Conservation (phyloP, 2,113 vertebrate species). For the Talpa occidentalis region DNA sequence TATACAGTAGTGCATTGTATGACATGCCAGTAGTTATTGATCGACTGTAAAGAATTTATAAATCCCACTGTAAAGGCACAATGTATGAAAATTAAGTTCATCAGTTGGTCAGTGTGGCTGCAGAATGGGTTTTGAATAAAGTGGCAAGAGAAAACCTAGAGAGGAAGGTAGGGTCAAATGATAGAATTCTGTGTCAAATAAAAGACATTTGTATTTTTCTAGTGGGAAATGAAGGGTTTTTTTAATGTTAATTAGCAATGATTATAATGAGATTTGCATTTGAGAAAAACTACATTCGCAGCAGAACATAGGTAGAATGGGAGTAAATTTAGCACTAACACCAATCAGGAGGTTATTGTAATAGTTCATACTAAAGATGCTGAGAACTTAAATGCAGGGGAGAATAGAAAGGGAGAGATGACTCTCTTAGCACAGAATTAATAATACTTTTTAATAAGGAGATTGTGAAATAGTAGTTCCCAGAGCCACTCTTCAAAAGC, state of each 20-base stretch:
- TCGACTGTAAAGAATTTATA: background rate
- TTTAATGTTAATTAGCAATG: background rate
- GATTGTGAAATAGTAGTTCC: background rate
- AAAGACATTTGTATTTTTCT: background rate
- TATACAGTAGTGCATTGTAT: background rate
- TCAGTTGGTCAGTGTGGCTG: background rate
- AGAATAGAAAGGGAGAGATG: background rate
- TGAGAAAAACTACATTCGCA: background rate
- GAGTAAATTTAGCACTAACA: background rate
- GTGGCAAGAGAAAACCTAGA: background rate
- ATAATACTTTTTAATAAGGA: background rate
- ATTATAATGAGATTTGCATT: background rate
- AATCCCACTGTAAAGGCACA: background rate
- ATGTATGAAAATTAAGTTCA: background rate
- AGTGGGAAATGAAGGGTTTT: background rate
- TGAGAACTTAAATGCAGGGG: background rate
- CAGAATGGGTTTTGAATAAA: background rate
- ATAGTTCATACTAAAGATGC: conserved; percentile 12
- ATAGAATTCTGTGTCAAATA: background rate
- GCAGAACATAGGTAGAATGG: background rate
- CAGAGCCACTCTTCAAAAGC: background rate
- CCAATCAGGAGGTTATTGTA: background rate
- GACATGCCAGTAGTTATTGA: background rate
- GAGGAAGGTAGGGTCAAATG: background rate
- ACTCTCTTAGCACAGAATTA: background rate